Evolutionary conservation across 2,888 invertebrate species (phyloP), one percentile per base, ranked within the genome.

Genomic region (Capitulum mitella): DNA sequence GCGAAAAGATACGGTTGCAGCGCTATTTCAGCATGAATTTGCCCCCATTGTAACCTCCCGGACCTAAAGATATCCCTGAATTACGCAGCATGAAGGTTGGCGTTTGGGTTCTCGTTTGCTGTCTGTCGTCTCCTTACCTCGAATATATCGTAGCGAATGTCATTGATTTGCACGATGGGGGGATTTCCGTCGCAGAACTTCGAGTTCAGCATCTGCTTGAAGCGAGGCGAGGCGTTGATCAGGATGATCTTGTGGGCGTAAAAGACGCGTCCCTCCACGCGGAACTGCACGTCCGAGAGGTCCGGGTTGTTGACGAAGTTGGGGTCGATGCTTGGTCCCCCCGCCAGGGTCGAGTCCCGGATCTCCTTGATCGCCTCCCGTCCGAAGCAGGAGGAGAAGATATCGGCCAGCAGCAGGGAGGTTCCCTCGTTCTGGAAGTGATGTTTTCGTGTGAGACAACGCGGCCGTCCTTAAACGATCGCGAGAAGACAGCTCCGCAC

Each of bases 231-330:
- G 80, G 94, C 94, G 3, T 95, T 96, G 76, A 96, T 94, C 79
- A 97, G 87, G 58, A 97, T 95, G 82, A 97, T 95, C 87, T 95
- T 95, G 86, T 97, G 97, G 0, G 94, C 96, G 85, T 95, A 96
- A 86, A 97, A 95, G 40, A 95, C 89, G 81, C 94, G 89, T 0
- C 94, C 95, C 85, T 95, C 95, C 78, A 96, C 95, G 84, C 94
- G 90, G 86, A 96, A 96, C 79, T 94, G 94, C 46, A 96, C 95
- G 85, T 96, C 96, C 83, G 94, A 94, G 58, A 96, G 88, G 84
- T 95, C 94, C 0, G 95, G 93, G 87, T 95, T 96, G 87, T 96
- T 97, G 82, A 97, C 95, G 87, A 94, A 97, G 84, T 93, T 92
- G 0, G 95, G 93, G 87, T 97, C 96, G 82, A 95, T 94, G 80